Evolutionary conservation across 2,113 vertebrate species (phyloP).

Genomic region (Eulemur rufifrons): DNA sequence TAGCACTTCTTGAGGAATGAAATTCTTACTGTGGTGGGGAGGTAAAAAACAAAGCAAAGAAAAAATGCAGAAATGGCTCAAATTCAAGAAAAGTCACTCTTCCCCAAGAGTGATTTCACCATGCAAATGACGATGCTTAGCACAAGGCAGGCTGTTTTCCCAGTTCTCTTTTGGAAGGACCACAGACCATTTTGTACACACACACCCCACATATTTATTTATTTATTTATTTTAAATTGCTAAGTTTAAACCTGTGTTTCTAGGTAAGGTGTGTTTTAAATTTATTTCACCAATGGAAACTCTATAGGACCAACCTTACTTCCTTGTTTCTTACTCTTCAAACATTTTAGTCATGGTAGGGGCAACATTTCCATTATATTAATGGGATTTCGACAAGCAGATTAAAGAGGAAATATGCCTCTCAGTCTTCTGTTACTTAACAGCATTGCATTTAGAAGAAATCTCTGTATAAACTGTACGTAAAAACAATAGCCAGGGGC

Average conservation of each 20-base stretch:
- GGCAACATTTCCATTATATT: slow-evolving; percentile 60
- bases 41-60: slow-evolving; percentile 6
- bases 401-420: slow-evolving; percentile 71
- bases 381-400: slow-evolving; percentile 72
- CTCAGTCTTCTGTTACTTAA: slow-evolving; percentile 55
- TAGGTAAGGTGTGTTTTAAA: not conserved
- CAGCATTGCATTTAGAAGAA: slow-evolving; percentile 32
- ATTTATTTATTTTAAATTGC: not conserved
- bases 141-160: not conserved
- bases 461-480: not conserved
- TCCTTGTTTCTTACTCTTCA: slow-evolving; percentile 45
- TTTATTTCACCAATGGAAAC: slow-evolving; percentile 38
- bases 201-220: not conserved
- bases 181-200: not conserved
- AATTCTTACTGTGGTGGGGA: slow-evolving; percentile 35
- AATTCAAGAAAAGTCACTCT: not conserved
- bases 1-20: slow-evolving; percentile 31
- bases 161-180: not conserved
- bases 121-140: not conserved
- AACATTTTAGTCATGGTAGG: slow-evolving; percentile 56
- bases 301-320: not conserved
- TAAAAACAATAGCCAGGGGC: slow-evolving; percentile 36
- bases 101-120: not conserved
- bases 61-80: not conserved
- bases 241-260: slow-evolving; percentile 17